A percentile compares a stretch with the other conserved stretches of the same genome.
phyloP scores from a whole-genome alignment of 2,113 vertebrate species.

The Oryzias melastigma region DNA sequence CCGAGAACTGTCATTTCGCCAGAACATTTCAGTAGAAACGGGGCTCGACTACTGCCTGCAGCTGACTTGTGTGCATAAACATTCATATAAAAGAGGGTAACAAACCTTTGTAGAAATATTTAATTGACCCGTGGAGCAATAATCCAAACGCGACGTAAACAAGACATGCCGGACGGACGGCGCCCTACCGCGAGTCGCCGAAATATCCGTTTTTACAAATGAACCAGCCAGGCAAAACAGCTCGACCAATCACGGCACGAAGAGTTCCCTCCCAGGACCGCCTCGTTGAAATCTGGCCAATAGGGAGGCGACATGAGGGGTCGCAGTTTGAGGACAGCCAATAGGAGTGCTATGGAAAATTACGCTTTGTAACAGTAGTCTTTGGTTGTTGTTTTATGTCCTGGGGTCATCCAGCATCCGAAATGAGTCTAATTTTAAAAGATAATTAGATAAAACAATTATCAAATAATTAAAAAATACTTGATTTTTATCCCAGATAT shows the following conservation, averaged over 20 bases:
- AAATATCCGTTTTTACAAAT: conserved; percentile 44
- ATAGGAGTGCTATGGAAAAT: conserved; percentile 27
- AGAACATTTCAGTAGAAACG: background rate
- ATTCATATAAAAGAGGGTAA: background rate
- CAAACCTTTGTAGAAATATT: conserved; percentile 34
- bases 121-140: background rate
- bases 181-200: conserved; percentile 39
- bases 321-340: conserved; percentile 17
- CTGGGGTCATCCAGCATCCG: conserved; percentile 33
- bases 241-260: conserved; percentile 49
- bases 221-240: conserved; percentile 16
- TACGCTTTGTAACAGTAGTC: conserved; percentile 12
- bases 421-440: too few relatives aligned
- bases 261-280: conserved; percentile 7
- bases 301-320: background rate
- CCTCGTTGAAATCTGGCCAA: conserved; percentile 40
- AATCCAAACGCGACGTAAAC: conserved; percentile 45
- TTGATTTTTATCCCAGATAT: too few relatives aligned
- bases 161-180: conserved; percentile 61
- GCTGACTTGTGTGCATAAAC: background rate
- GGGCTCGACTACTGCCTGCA: fast-evolving
- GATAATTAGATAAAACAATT: background rate
- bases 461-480: too few relatives aligned
- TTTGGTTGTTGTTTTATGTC: conserved; percentile 31
- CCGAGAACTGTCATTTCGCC: conserved; percentile 48